Percentiles rank a stretch among this genome's conserved stretches.
phyloP scores from a whole-genome alignment of 2,888 invertebrate genomes.

The Zygothrica quintamaculata region DNA sequence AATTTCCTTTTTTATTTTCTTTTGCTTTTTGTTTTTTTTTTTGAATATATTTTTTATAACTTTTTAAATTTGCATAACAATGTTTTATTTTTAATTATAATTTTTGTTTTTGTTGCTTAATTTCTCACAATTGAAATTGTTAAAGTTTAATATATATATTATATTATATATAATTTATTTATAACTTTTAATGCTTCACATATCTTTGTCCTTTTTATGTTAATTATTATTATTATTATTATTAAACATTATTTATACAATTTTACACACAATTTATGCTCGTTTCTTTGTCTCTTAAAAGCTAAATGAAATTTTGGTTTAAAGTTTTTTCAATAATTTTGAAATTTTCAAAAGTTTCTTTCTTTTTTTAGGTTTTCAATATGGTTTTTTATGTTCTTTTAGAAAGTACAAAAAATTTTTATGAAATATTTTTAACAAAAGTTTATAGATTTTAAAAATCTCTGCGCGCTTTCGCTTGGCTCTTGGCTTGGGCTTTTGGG shows the following conservation, averaged over 20 bases:
- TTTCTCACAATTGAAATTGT: constrained; percentile 56
- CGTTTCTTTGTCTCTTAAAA: constrained; percentile 41
- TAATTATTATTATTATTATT: too few relatives aligned
- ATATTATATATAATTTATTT: constrained; percentile 27
- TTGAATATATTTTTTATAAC: constrained; percentile 66
- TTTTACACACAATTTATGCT: constrained; percentile 65
- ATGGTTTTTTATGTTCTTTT: constrained; percentile 54
- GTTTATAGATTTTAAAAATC: constrained; percentile 79
- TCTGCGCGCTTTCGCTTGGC: constrained; percentile 72
- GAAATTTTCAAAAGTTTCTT: constrained; percentile 42
- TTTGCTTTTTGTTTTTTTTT: constrained; percentile 31
- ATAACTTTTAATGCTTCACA: constrained; percentile 16
- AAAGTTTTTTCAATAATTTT: constrained; percentile 49
- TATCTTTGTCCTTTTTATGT: constrained; percentile 20
- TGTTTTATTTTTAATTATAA: constrained; percentile 31
- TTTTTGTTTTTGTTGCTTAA: constrained; percentile 45
- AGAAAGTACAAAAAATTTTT: constrained; percentile 72
- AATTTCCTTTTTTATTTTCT: constrained; percentile 12
- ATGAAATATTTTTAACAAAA: constrained; percentile 69
- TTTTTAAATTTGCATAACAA: constrained; percentile 72
- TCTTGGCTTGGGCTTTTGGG: constrained; percentile 66
- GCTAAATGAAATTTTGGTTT: constrained; percentile 73
- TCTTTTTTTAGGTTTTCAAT: constrained; percentile 25
- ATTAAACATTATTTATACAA: constrained; percentile 75
- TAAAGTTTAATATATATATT: constrained; percentile 46